Percentiles rank a stretch among this genome's conserved stretches.
Conservation (phyloP, 2,888 invertebrate species). For the Gymnocheta viridis region DNA sequence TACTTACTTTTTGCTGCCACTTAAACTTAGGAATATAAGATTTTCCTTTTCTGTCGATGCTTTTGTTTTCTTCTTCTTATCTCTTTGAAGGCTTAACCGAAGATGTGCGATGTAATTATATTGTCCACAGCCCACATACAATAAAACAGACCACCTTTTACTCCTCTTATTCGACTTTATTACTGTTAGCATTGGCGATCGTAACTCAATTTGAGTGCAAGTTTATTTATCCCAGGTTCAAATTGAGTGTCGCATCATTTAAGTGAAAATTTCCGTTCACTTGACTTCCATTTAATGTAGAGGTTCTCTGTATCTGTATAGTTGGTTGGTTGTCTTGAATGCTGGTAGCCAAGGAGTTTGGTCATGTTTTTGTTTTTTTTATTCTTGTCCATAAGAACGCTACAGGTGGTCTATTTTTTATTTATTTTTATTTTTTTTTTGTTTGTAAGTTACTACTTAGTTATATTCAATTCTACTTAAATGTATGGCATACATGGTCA, state of each 20-base stretch:
- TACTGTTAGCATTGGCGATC: slow-evolving; percentile 49
- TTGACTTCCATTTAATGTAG: slow-evolving; percentile 21
- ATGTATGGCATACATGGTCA: slow-evolving; percentile 49
- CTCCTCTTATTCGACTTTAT: slow-evolving; percentile 55
- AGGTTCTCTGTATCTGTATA: neutral
- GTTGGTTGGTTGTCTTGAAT: slow-evolving; percentile 38
- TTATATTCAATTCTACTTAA: slow-evolving; percentile 35
- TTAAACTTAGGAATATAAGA: neutral
- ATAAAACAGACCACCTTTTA: slow-evolving; percentile 63
- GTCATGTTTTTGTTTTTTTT: slow-evolving; percentile 41
- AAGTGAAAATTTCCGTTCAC: slow-evolving; percentile 40
- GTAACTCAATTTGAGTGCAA: slow-evolving; percentile 64
- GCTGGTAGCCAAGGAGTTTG: slow-evolving; percentile 65
- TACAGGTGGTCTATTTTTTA: slow-evolving; percentile 71
- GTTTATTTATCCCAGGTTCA: slow-evolving; percentile 48
- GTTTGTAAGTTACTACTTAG: slow-evolving; percentile 1
- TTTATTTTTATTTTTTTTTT: neutral
- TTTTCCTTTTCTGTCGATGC: slow-evolving; percentile 12
- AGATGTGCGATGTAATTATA: slow-evolving; percentile 73
- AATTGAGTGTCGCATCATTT: slow-evolving; percentile 67
- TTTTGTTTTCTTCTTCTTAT: neutral
- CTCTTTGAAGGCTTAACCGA: slow-evolving; percentile 50
- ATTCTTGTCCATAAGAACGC: slow-evolving; percentile 64
- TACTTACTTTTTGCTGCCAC: slow-evolving; percentile 1
- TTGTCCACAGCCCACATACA: slow-evolving; percentile 70